Conservation (phyloP, 2,888 invertebrate species). For the Campoletis raptor region DNA sequence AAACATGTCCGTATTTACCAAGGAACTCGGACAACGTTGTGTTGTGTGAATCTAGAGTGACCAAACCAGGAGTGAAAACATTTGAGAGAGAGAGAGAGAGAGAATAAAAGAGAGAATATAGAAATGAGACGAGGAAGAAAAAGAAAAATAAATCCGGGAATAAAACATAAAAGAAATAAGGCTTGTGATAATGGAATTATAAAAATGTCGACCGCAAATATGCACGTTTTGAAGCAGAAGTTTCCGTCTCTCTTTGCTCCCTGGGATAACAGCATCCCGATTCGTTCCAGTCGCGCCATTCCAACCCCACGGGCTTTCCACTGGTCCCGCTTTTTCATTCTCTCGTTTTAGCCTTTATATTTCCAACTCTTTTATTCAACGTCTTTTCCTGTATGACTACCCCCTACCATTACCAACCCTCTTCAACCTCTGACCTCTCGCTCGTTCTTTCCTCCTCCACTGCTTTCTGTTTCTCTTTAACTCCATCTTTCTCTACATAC, state of each 20-base stretch:
- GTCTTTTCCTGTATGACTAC: constrained; percentile 44
- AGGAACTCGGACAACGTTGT: constrained; percentile 42
- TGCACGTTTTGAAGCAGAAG: constrained; percentile 63
- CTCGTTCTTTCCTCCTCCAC: neutral
- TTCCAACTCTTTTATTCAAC: constrained; percentile 51
- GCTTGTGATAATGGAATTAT: constrained; percentile 67
- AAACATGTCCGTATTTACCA: constrained; percentile 47
- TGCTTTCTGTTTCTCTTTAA: constrained; percentile 9
- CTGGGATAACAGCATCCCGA: constrained; percentile 2
- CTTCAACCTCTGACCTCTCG: constrained; percentile 47
- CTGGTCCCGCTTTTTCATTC: constrained; percentile 40
- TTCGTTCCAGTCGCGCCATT: constrained; percentile 24
- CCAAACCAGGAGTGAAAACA: constrained; percentile 51
- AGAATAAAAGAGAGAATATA: neutral
- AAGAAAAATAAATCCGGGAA: constrained; percentile 30
- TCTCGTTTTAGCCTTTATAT: constrained; percentile 43
- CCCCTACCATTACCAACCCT: constrained; percentile 38
- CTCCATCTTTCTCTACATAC: constrained; percentile 23
- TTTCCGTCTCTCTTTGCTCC: constrained; percentile 33
- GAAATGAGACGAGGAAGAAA: constrained; percentile 24
- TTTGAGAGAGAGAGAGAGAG: constrained; percentile 32
- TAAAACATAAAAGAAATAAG: constrained; percentile 42
- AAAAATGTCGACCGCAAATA: constrained; percentile 68
- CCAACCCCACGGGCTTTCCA: constrained; percentile 36
- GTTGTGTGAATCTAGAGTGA: constrained; percentile 44